Evolutionary conservation across 2,113 vertebrate genomes (phyloP), one percentile per base, ranked within the genome.

Genomic region (Platysternon megacephalum): DNA sequence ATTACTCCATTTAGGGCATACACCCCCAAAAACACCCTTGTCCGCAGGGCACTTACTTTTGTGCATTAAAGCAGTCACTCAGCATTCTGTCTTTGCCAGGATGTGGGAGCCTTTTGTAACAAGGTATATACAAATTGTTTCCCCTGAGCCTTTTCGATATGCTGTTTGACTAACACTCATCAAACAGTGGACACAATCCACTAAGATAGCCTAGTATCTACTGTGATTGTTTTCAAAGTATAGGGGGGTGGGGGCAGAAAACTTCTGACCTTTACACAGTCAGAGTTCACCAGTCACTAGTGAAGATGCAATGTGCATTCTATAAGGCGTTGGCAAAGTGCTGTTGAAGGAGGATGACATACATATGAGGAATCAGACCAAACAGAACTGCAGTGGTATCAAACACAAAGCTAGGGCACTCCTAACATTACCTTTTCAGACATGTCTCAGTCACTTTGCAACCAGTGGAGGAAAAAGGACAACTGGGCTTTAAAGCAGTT

Each of bases 121-220:
- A 87, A 90, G 89, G 96, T 88, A 92, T 95, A 96, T 95, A 89
- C 83, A 96, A 97, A 97, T 42, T 65, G 92, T 83, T 86, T 95
- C 91, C 95, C 88, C 1, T 89, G 90, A 95, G 86, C 91, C 89
- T 84, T 79, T 96, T 92, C 79, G 85, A 80, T 58, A 93, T 76
- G 68, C 78, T 86, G 74, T 91, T 94, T 96, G 92, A 90, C 74
- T 44, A 87, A 42, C 85, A n/a, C 85, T 97, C 79, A 94, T 89
- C 11, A 9, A 90, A 93, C 91, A 85, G 93, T 24, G 56, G 81
- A 89, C 89, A 87, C 82, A 91, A 94, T 35, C 24, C 2, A 83
- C 82, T 91, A 79, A 76, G 94, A 95, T 89, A 96, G 83, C 82
- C 53, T 68, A 91, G 32, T 95, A 88, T 95, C 91, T 94, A n/a